A percentile compares a stretch with the other conserved stretches of the same genome.
Evolutionary conservation across 2,888 invertebrate genomes (phyloP).

Genomic region (Aphodius granarius): DNA sequence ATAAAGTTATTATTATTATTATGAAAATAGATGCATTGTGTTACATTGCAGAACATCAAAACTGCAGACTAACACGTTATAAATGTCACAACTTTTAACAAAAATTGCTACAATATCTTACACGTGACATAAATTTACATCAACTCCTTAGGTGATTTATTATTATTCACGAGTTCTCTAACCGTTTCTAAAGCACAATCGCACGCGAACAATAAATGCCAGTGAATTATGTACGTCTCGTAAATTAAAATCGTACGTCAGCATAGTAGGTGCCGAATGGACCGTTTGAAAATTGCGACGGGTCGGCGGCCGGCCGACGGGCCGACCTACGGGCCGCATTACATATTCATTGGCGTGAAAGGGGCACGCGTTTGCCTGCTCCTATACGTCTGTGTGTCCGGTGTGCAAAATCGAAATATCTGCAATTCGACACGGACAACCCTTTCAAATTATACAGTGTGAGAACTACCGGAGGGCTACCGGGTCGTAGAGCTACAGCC

Average conservation of each 20-base stretch:
- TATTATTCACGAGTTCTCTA: neutral
- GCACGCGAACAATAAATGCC: neutral
- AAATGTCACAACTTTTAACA: neutral
- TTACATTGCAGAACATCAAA: too few relatives aligned
- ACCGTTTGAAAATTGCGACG: neutral
- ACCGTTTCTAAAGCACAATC: neutral
- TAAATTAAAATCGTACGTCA: neutral
- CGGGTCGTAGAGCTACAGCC: too few relatives aligned
- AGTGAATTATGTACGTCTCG: neutral
- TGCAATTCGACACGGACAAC: neutral
- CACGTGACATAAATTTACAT: neutral
- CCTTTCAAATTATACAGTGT: neutral
- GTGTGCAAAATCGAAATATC: neutral
- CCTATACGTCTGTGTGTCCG: neutral
- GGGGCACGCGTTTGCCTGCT: neutral
- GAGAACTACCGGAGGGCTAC: neutral
- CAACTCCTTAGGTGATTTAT: neutral
- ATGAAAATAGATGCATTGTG: too few relatives aligned
- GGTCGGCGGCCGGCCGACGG: neutral
- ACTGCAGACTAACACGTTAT: too few relatives aligned
- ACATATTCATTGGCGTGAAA: neutral
- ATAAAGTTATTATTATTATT: too few relatives aligned
- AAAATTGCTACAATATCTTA: neutral
- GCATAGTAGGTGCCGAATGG: neutral
- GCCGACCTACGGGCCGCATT: neutral